Percentiles rank a stretch among this genome's conserved stretches.
phyloP scores from a whole-genome alignment of 92 coral and sea anemone species.

The Pocillopora grandis region DNA sequence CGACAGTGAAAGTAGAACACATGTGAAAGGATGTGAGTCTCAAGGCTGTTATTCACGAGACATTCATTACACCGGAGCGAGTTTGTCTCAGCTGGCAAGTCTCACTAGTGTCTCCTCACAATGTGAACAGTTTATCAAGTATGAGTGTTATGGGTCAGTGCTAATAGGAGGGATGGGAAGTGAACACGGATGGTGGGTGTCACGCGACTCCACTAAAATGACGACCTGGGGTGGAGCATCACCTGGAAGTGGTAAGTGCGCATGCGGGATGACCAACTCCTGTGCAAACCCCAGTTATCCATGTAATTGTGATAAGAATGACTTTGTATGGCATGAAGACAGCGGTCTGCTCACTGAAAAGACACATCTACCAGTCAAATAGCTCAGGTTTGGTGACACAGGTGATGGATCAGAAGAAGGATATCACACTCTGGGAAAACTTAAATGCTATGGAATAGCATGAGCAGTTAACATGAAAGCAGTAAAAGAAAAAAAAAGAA shows the following conservation, averaged over 20 bases:
- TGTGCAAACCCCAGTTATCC: slow-evolving; percentile 17
- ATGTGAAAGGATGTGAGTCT: slow-evolving; percentile 16
- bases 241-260: slow-evolving; percentile 52
- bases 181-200: slow-evolving; percentile 30
- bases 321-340: slow-evolving; percentile 37
- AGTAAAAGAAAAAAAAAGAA: neutral
- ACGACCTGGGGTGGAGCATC: slow-evolving; percentile 42
- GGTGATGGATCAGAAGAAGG: slow-evolving; percentile 5
- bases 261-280: slow-evolving; percentile 63
- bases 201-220: slow-evolving; percentile 31
- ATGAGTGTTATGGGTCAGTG: slow-evolving; percentile 38
- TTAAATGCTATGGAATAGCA: slow-evolving; percentile 46
- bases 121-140: slow-evolving; percentile 57
- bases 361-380: slow-evolving; percentile 39
- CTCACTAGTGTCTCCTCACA: slow-evolving; percentile 39
- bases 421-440: slow-evolving; percentile 52
- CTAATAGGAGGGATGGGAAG: too few relatives aligned
- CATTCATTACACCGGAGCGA: slow-evolving; percentile 38
- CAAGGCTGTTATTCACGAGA: slow-evolving; percentile 4
- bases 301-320: slow-evolving; percentile 58
- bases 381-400: slow-evolving; percentile 46
- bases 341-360: slow-evolving; percentile 48
- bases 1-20: slow-evolving; percentile 45
- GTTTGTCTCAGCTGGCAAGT: slow-evolving; percentile 42
- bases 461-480: slow-evolving; percentile 4